Conservation (phyloP, 2,113 vertebrate species). For the Bostrychus sinensis region DNA sequence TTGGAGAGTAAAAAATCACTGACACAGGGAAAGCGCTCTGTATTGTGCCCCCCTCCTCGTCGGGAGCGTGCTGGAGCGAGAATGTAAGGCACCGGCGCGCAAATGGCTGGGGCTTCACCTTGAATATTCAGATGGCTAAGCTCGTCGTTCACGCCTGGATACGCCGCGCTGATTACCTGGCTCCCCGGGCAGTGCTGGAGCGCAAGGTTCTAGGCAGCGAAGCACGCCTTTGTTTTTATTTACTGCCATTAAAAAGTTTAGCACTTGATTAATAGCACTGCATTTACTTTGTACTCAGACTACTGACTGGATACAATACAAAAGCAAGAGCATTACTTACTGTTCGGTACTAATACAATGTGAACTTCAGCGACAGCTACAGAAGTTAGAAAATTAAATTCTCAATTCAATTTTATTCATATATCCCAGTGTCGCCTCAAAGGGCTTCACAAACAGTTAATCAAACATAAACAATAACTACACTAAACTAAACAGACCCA, state of each 20-base stretch:
- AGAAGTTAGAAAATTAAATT: no score
- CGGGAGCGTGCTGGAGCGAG: conserved; percentile 90
- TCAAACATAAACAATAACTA: no score
- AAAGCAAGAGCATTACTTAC: no score
- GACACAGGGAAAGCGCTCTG: conserved; percentile 95
- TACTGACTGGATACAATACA: conserved; percentile 13
- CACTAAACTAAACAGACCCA: no score
- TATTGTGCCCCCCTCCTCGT: conserved; percentile 86
- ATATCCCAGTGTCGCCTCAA: no score
- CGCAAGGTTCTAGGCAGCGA: conserved; percentile 38
- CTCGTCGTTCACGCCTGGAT: conserved; percentile 92
- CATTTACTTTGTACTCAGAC: conserved; percentile 17
- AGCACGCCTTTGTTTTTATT: conserved; percentile 50
- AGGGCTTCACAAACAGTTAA: no score
- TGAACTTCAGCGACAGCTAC: conserved; percentile 22
- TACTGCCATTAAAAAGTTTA: conserved; percentile 57
- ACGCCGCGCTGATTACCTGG: conserved; percentile 92
- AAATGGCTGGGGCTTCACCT: conserved; percentile 95
- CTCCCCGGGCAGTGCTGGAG: conserved; percentile 89
- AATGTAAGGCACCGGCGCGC: conserved; percentile 91
- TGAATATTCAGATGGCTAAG: conserved; percentile 95
- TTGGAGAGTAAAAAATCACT: conserved; percentile 95
- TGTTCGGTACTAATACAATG: no score
- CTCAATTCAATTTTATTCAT: no score
- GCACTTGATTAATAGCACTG: conserved; percentile 22